These are phyloP conservation scores for Ashinkailepas kermadecensis DNA, from an alignment of 2,888 invertebrate species.

Conservation along the genomic window DNA sequence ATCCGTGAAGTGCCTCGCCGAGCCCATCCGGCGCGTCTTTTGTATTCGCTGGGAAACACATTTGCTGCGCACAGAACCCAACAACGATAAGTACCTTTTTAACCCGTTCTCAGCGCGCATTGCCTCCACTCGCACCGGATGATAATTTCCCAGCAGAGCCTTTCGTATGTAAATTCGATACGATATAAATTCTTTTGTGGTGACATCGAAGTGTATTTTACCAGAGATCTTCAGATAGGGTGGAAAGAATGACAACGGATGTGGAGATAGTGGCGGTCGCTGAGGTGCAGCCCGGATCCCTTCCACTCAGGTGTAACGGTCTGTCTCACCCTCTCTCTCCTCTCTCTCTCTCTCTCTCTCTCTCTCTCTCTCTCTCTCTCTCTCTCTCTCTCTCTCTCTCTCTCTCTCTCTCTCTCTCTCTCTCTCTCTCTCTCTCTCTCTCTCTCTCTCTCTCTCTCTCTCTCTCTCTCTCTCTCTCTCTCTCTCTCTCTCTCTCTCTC, in stretches of 20 bases:
- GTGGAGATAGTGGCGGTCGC: background rate
- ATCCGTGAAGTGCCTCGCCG: no score
- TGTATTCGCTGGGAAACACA: background rate
- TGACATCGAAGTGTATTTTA: slow-evolving; percentile 18
- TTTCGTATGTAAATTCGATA: slow-evolving; percentile 18
- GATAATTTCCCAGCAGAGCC: slow-evolving; percentile 18
- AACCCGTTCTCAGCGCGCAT: background rate
- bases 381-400: no score
- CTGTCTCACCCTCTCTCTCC: no score
- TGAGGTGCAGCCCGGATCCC: background rate
- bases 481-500: no score
- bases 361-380: no score
- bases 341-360: no score
- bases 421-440: no score
- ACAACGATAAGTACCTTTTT: slow-evolving; percentile 13
- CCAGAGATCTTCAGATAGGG: background rate
- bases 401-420: no score
- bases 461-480: no score
- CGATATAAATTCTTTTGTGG: slow-evolving; percentile 17
- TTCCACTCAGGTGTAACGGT: no score
- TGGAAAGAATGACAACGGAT: background rate
- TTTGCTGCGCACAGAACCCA: background rate
- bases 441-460: no score
- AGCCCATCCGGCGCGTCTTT: background rate
- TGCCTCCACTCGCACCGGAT: background rate